phyloP scores from a whole-genome alignment of 1,140 invertebrate species.

The Drosophila cardini region DNA sequence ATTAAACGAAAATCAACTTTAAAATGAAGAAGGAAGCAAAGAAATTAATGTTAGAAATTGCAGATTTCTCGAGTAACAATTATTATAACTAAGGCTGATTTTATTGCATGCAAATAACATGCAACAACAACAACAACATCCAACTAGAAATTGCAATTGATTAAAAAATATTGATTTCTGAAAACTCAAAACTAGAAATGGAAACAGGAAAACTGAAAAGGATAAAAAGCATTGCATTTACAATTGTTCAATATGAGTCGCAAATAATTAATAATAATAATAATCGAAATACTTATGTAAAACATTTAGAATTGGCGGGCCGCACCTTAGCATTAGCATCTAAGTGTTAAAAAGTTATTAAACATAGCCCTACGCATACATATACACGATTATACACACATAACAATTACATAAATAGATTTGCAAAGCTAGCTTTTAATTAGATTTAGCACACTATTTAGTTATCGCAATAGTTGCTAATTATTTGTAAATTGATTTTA shows the following conservation, averaged over 20 bases:
- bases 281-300: conserved; percentile 43
- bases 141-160: conserved; percentile 8
- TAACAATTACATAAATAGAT: conserved; percentile 37
- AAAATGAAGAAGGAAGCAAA: conserved; percentile 26
- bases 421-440: conserved; percentile 68
- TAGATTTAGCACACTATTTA: conserved; percentile 76
- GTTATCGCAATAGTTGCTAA: conserved; percentile 78
- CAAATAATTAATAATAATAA: conserved; percentile 47
- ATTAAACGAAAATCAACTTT: conserved; percentile 45
- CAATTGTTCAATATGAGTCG: conserved; percentile 33
- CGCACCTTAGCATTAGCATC: conserved; percentile 75
- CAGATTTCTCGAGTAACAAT: conserved; percentile 71
- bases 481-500: conserved; percentile 76
- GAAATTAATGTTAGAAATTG: conserved; percentile 25
- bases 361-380: conserved; percentile 43
- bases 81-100: conserved; percentile 83
- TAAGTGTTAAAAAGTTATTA: conserved; percentile 80
- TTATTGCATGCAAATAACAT: conserved; percentile 63
- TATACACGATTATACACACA: conserved; percentile 40
- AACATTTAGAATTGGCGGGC: conserved; percentile 65
- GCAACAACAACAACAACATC: conserved; percentile 21
- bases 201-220: not conserved
- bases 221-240: conserved; percentile 26
- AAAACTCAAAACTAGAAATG: conserved; percentile 8
- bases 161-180: conserved; percentile 15